Conservation (phyloP, 2,888 invertebrate species). For the Philonicus albiceps region DNA sequence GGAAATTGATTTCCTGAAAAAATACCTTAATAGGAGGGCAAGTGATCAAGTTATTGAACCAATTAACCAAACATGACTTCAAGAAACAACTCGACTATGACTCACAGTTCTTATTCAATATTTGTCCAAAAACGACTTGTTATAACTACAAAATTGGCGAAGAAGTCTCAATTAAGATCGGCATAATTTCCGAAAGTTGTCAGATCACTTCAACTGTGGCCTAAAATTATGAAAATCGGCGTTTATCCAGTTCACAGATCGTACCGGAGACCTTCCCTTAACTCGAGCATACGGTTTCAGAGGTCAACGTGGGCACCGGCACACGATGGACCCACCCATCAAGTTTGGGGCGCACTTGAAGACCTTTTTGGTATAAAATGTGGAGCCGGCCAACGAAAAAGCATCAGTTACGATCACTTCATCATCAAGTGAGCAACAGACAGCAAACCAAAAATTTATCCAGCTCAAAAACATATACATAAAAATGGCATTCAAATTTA, state of each 20-base stretch:
- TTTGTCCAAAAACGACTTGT: background rate
- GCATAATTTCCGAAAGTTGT: background rate
- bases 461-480: background rate
- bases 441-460: conserved; percentile 16
- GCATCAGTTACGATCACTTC: conserved; percentile 47
- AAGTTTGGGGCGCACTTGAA: background rate
- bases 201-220: background rate
- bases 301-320: background rate
- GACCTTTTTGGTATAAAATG: conserved; percentile 44
- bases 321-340: background rate
- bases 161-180: background rate
- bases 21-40: background rate
- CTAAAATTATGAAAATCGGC: background rate
- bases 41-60: background rate
- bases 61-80: background rate
- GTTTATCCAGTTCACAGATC: background rate
- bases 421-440: conserved; percentile 45
- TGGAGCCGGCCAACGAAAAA: background rate
- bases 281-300: background rate
- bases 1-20: too few species aligned
- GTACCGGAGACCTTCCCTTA: conserved; percentile 16
- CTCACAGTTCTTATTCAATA: background rate
- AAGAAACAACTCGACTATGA: background rate
- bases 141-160: background rate
- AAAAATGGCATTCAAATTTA: conserved; percentile 63